phyloP scores from a whole-genome alignment of 2,888 invertebrate genomes.

The Pristionchus fissidentatus region DNA sequence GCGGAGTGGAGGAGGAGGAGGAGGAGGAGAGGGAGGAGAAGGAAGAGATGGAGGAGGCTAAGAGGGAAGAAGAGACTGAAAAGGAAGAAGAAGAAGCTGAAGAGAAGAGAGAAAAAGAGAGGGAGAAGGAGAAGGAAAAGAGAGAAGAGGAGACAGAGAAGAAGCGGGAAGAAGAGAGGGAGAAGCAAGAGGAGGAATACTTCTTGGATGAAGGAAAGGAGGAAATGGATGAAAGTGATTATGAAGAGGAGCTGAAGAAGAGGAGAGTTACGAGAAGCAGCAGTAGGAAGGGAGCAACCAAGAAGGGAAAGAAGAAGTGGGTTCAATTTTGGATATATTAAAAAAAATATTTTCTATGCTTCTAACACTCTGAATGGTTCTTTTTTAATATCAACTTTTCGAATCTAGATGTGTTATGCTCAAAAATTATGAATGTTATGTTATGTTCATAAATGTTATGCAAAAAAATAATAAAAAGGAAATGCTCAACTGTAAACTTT shows the following conservation, averaged over 20 bases:
- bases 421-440: neutral
- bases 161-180: neutral
- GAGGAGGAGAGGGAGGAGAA: neutral
- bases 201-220: too few relatives aligned
- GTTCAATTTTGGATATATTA: neutral
- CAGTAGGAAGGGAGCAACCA: neutral
- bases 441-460: too few relatives aligned
- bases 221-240: neutral
- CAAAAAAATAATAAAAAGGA: too few relatives aligned
- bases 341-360: neutral
- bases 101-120: neutral
- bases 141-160: constrained; percentile 2
- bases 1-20: too few relatives aligned
- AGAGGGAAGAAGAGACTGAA: constrained; percentile 2
- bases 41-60: neutral
- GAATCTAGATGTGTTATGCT: neutral
- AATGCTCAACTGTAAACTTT: too few relatives aligned
- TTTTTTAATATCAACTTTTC: neutral
- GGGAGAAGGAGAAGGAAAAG: neutral
- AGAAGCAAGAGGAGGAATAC: too few relatives aligned
- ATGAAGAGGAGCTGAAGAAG: neutral
- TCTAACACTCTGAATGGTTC: neutral
- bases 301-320: neutral
- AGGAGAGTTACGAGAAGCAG: neutral
- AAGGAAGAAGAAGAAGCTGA: neutral